phyloP scores from a whole-genome alignment of 35 echinoderm and acorn worm species.

The Apostichopus parvimensis region DNA sequence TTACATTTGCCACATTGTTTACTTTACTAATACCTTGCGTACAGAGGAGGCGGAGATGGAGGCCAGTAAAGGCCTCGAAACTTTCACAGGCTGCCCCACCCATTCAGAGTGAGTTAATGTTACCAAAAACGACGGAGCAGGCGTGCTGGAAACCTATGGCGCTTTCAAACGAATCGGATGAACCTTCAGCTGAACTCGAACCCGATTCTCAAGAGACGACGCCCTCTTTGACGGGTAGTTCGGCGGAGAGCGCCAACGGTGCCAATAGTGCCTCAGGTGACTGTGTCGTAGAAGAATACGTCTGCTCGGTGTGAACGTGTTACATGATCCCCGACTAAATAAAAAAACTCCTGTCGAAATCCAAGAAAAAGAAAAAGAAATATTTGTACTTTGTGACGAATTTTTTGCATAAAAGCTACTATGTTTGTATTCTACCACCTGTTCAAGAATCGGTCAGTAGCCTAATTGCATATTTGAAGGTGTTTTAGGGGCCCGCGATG shows the following conservation, averaged over 20 bases:
- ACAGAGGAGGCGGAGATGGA: conserved; percentile 76
- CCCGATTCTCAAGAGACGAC: conserved; percentile 4
- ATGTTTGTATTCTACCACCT: too few relatives aligned
- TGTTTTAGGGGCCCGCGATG: too few relatives aligned
- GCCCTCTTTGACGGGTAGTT: neutral
- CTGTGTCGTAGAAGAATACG: conserved; percentile 51
- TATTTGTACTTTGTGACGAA: too few relatives aligned
- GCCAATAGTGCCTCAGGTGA: neutral
- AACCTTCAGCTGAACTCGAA: neutral
- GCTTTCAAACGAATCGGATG: neutral
- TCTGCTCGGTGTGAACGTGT: conserved; percentile 57
- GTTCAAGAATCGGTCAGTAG: too few relatives aligned
- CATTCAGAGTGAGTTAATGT: neutral
- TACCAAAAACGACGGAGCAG: neutral
- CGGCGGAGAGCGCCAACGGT: conserved; percentile 6
- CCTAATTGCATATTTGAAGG: too few relatives aligned
- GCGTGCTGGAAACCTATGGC: conserved; percentile 27
- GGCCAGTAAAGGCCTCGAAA: conserved; percentile 60
- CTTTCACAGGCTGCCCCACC: conserved; percentile 5
- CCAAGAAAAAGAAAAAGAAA: too few relatives aligned
- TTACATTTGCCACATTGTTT: conserved; percentile 50
- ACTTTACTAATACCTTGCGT: conserved; percentile 67
- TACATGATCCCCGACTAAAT: too few relatives aligned
- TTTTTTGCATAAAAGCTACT: too few relatives aligned
- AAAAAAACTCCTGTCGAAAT: too few relatives aligned